Percentiles rank a stretch among this genome's conserved stretches.
Evolutionary conservation across 2,797 vertebrate species (phyloP).

Genomic region (Stomatorhinus walkeri): DNA sequence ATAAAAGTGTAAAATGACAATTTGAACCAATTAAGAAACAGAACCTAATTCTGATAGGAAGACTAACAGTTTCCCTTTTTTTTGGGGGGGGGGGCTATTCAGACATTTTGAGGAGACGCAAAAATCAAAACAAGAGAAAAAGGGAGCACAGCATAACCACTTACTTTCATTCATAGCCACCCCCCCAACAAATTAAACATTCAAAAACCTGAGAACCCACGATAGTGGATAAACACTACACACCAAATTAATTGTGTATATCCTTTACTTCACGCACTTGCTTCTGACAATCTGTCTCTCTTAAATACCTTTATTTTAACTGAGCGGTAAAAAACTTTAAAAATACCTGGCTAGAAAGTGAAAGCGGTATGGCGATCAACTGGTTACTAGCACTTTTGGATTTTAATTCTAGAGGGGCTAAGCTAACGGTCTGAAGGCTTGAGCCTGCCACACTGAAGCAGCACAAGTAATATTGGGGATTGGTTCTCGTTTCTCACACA

Average conservation of each 20-base stretch:
- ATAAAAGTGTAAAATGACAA: background rate
- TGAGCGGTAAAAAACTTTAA: background rate
- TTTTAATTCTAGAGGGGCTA: background rate
- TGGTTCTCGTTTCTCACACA: slow-evolving; percentile 72
- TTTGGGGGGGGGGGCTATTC: background rate
- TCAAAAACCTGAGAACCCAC: background rate
- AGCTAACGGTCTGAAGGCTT: slow-evolving; percentile 42
- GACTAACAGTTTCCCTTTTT: background rate
- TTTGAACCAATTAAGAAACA: background rate
- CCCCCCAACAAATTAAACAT: background rate
- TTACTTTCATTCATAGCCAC: background rate
- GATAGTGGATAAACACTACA: background rate
- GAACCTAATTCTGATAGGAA: background rate
- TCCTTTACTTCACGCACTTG: background rate
- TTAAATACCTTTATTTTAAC: background rate
- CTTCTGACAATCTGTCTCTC: background rate
- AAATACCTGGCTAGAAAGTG: background rate
- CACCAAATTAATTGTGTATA: background rate
- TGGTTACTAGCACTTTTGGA: background rate
- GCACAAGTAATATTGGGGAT: slow-evolving; percentile 99
- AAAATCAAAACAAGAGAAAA: background rate
- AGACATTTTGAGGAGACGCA: background rate
- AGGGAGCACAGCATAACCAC: background rate
- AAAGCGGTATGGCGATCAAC: background rate
- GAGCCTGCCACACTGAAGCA: slow-evolving; percentile 90